phyloP scores from a whole-genome alignment of 35 echinoderm and acorn worm genomes.

The Lytechinus variegatus region DNA sequence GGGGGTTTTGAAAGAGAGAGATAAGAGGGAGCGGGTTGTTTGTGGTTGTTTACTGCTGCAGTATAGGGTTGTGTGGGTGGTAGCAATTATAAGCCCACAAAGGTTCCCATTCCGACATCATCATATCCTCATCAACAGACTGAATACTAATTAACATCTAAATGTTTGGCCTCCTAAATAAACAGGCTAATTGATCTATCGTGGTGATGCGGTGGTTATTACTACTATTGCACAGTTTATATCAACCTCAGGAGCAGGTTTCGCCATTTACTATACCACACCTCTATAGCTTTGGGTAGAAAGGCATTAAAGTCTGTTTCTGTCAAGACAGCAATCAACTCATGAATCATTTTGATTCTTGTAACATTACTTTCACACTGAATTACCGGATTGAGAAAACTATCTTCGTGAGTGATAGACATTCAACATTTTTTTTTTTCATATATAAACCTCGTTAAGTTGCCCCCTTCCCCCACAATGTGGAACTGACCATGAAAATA shows the following conservation, averaged over 20 bases:
- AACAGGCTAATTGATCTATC: neutral
- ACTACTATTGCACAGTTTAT: neutral
- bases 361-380: neutral
- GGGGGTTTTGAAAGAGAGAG: too few species aligned
- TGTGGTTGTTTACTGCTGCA: neutral
- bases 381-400: neutral
- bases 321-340: neutral
- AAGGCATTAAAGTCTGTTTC: neutral
- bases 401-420: too few species aligned
- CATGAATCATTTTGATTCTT: neutral
- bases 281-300: neutral
- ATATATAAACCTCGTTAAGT: too few species aligned
- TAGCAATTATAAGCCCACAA: neutral
- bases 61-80: neutral
- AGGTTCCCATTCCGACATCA: neutral
- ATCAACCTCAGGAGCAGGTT: neutral
- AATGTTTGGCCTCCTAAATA: neutral
- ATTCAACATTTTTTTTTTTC: too few species aligned
- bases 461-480: too few species aligned
- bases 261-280: neutral
- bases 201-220: neutral
- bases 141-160: neutral
- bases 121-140: neutral
- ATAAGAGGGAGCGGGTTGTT: too few species aligned
- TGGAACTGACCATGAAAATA: neutral